Evolutionary conservation across 2,888 invertebrate species (phyloP).

Genomic region (Pyrocoelia pectoralis): DNA sequence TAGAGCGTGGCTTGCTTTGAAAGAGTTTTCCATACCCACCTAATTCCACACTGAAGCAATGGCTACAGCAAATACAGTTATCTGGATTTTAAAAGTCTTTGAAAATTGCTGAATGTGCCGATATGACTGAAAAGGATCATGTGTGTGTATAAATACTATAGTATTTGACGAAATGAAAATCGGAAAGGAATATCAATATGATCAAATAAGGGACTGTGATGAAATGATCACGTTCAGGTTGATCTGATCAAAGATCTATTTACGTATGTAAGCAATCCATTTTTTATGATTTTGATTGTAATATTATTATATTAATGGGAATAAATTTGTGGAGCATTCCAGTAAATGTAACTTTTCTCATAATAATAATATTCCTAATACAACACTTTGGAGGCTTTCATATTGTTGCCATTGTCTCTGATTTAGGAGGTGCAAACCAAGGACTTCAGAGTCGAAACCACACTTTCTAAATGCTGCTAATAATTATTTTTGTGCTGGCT

Average conservation of each 20-base stretch:
- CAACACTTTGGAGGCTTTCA: too few relatives aligned
- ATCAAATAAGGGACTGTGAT: neutral
- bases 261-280: neutral
- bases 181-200: neutral
- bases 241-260: neutral
- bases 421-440: too few relatives aligned
- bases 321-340: too few relatives aligned
- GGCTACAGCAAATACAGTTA: neutral
- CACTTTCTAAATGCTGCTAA: neutral
- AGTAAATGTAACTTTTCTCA: neutral
- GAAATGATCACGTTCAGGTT: neutral
- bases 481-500: constrained; percentile 4
- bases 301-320: neutral
- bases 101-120: neutral
- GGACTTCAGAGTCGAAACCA: neutral
- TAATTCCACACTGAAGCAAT: neutral
- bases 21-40: neutral
- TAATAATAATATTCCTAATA: neutral
- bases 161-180: constrained; percentile 1
- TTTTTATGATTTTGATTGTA: neutral
- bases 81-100: neutral
- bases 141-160: neutral
- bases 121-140: neutral
- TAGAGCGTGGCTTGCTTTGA: neutral
- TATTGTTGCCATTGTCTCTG: too few relatives aligned